phyloP scores from a whole-genome alignment of 2,888 invertebrate genomes.

The Agapostemon virescens region DNA sequence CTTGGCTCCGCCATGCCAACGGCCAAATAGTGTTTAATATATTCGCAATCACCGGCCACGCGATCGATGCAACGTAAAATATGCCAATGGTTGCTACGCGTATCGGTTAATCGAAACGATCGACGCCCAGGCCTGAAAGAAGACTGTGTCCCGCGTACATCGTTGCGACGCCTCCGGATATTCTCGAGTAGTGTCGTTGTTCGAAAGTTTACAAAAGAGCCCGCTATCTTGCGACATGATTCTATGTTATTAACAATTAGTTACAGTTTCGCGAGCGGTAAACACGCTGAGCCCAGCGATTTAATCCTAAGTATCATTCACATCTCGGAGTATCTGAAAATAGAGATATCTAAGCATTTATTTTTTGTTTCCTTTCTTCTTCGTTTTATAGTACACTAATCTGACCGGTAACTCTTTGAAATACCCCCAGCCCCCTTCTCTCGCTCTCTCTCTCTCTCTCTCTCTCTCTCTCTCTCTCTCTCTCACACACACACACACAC shows the following conservation, averaged over 20 bases:
- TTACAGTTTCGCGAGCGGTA: conserved; percentile 29
- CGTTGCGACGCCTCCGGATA: conserved; percentile 16
- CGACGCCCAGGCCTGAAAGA: conserved; percentile 7
- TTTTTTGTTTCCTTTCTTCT: conserved; percentile 6
- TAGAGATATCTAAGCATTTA: conserved; percentile 57
- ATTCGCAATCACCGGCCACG: background rate
- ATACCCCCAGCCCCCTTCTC: conserved; percentile 35
- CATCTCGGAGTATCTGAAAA: conserved; percentile 59
- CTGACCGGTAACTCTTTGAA: conserved; percentile 48
- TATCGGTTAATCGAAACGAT: background rate
- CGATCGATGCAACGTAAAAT: background rate
- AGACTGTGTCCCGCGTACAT: conserved; percentile 16
- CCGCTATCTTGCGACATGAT: conserved; percentile 24
- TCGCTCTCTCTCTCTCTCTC: background rate
- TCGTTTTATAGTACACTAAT: conserved; percentile 49
- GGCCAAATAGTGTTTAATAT: too few relatives aligned
- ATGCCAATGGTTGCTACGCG: background rate
- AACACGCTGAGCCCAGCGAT: conserved; percentile 27
- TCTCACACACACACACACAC: too few relatives aligned
- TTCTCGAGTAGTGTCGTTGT: conserved; percentile 44
- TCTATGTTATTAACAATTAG: conserved; percentile 36
- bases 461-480: too few relatives aligned
- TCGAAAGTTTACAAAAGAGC: conserved; percentile 40
- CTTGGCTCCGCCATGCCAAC: too few relatives aligned
- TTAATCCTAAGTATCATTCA: conserved; percentile 35